These are phyloP conservation scores for Emberiza fucata DNA, from an alignment of 2,113 vertebrate genomes.

Conservation along the genomic window DNA sequence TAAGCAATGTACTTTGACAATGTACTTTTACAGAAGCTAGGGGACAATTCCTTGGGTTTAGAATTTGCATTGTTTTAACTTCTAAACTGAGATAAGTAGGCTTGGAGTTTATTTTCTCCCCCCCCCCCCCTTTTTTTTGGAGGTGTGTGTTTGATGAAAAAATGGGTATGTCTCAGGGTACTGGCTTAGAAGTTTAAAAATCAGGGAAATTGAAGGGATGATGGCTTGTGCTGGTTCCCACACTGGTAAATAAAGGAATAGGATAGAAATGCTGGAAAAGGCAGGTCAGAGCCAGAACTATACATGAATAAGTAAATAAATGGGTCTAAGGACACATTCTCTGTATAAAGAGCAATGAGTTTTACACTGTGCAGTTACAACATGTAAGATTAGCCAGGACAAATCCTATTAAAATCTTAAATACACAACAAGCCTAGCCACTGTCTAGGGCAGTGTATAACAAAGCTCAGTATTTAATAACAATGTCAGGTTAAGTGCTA, in stretches of 20 bases:
- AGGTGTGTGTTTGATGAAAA: not conserved
- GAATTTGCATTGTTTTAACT: not conserved
- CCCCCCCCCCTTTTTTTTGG: fast-evolving
- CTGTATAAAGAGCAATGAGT: not conserved
- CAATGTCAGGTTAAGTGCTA: not conserved
- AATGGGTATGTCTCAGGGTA: not conserved
- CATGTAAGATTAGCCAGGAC: not conserved
- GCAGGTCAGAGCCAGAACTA: not conserved
- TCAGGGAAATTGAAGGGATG: not conserved
- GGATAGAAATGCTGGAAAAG: not conserved
- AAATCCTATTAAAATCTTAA: slow-evolving; percentile 47
- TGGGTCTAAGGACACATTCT: not conserved
- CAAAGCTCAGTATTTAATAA: not conserved
- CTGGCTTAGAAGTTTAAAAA: not conserved
- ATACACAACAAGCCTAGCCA: not conserved
- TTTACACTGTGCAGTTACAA: not conserved
- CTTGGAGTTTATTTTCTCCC: not conserved
- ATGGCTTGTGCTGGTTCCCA: not conserved
- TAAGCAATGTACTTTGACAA: not conserved
- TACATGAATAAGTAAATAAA: not conserved
- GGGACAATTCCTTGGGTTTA: not conserved
- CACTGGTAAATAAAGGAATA: not conserved
- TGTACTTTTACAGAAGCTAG: not conserved
- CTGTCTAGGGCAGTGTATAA: not conserved
- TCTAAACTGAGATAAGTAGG: not conserved